Percentiles rank a stretch among this genome's conserved stretches.
Evolutionary conservation across 1,140 invertebrate genomes (phyloP).

Genomic region (Drosophila jambulina): DNA sequence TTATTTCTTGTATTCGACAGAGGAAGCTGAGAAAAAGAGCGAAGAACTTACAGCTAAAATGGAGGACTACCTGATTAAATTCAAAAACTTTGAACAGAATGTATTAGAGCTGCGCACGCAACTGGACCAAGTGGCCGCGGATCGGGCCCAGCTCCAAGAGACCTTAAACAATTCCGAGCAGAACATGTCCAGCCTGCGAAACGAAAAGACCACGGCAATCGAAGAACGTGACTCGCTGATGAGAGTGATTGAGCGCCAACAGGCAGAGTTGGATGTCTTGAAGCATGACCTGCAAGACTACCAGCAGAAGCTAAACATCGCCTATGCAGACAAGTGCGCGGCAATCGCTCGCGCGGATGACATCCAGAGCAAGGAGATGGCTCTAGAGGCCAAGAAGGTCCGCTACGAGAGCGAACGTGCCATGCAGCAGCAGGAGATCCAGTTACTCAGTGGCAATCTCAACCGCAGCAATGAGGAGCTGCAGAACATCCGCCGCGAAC

Average conservation of each 20-base stretch:
- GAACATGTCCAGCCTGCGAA: conserved; percentile 86
- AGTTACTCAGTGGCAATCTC: conserved; percentile 91
- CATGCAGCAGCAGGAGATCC: conserved; percentile 91
- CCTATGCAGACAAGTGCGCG: conserved; percentile 92
- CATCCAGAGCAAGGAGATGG: conserved; percentile 91
- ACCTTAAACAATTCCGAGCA: conserved; percentile 86
- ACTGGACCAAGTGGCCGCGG: conserved; percentile 87
- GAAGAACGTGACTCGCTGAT: conserved; percentile 91
- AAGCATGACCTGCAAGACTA: conserved; percentile 88
- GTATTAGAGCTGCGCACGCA: conserved; percentile 88
- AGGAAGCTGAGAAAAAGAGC: conserved; percentile 87
- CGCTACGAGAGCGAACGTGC: conserved; percentile 92
- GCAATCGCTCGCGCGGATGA: conserved; percentile 92
- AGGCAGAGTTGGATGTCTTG: conserved; percentile 89
- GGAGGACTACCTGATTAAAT: conserved; percentile 88
- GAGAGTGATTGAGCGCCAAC: conserved; percentile 89
- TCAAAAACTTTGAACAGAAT: conserved; percentile 88
- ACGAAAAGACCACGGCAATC: conserved; percentile 88
- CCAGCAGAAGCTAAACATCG: conserved; percentile 88
- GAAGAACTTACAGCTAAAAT: conserved; percentile 87
- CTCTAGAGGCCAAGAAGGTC: conserved; percentile 92
- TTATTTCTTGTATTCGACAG: conserved; percentile 27
- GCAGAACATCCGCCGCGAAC: conserved; percentile 90
- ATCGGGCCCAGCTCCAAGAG: conserved; percentile 88
- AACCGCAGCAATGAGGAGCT: conserved; percentile 91